Conservation (phyloP, 1,140 invertebrate genomes). For the Drosophila guanche region DNA sequence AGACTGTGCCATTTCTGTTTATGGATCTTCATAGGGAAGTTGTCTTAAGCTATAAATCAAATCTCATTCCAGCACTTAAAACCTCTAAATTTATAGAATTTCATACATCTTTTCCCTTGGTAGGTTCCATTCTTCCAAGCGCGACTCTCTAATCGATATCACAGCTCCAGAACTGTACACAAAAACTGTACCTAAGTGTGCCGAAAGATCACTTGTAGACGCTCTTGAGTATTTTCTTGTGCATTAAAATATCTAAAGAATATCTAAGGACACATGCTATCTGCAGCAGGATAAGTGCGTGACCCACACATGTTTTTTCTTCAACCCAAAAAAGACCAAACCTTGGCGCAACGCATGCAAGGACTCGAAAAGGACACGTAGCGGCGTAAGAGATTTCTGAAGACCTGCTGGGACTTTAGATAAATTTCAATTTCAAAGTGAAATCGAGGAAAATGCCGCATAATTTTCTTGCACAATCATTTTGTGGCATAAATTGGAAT, state of each 20-base stretch:
- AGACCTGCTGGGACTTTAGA: slow-evolving; percentile 24
- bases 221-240: neutral
- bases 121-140: neutral
- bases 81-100: too few species aligned
- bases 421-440: slow-evolving; percentile 17
- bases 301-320: slow-evolving; percentile 33
- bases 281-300: slow-evolving; percentile 25
- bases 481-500: slow-evolving; percentile 23
- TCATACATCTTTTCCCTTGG: too few species aligned
- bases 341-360: neutral
- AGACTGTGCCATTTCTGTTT: too few species aligned
- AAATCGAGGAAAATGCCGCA: neutral
- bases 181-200: slow-evolving; percentile 5
- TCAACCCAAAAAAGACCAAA: slow-evolving; percentile 12
- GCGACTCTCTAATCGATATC: slow-evolving; percentile 38
- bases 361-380: slow-evolving; percentile 22
- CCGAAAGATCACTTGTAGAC: neutral
- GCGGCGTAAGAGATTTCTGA: slow-evolving; percentile 4
- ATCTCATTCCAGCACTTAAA: neutral
- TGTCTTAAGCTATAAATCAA: too few species aligned
- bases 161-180: neutral
- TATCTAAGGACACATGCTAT: slow-evolving; percentile 14
- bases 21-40: too few species aligned
- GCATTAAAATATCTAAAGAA: slow-evolving; percentile 22
- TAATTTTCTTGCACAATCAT: slow-evolving; percentile 43